Evolutionary conservation across 2,113 vertebrate species (phyloP).

Genomic region (Siniperca knerii): DNA sequence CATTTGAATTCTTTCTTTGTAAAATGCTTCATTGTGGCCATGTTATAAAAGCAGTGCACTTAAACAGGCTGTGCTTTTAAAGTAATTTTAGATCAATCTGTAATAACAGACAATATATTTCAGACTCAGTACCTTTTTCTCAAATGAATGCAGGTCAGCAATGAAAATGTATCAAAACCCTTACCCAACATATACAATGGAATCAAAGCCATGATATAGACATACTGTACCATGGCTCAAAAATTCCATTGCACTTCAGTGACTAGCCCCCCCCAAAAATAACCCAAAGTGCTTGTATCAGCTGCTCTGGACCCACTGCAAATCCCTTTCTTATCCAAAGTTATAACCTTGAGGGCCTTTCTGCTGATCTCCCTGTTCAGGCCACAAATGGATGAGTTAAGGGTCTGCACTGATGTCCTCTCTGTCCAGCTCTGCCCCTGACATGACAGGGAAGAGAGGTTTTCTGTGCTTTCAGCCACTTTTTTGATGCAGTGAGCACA

Average conservation of each 20-base stretch:
- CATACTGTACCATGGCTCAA: slow-evolving; percentile 11
- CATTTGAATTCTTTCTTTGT: neutral
- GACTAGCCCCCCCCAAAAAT: slow-evolving; percentile 46
- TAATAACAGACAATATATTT: neutral
- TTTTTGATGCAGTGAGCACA: slow-evolving; percentile 50
- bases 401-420: slow-evolving; percentile 71
- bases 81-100: neutral
- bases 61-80: neutral
- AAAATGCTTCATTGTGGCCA: neutral
- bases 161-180: neutral
- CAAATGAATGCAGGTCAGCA: neutral
- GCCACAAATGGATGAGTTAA: slow-evolving; percentile 66
- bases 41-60: neutral
- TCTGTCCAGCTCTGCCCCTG: slow-evolving; percentile 58
- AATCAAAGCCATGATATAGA: slow-evolving; percentile 25
- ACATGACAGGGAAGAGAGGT: slow-evolving; percentile 25
- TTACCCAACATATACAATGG: neutral
- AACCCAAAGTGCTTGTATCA: slow-evolving; percentile 74
- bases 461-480: slow-evolving; percentile 65
- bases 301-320: slow-evolving; percentile 56
- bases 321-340: slow-evolving; percentile 72
- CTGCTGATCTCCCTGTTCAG: slow-evolving; percentile 71
- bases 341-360: slow-evolving; percentile 70
- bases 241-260: slow-evolving; percentile 37
- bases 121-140: neutral